These are phyloP conservation scores for Sula dactylatra DNA, from an alignment of 2,113 vertebrate species.

Conservation along the genomic window DNA sequence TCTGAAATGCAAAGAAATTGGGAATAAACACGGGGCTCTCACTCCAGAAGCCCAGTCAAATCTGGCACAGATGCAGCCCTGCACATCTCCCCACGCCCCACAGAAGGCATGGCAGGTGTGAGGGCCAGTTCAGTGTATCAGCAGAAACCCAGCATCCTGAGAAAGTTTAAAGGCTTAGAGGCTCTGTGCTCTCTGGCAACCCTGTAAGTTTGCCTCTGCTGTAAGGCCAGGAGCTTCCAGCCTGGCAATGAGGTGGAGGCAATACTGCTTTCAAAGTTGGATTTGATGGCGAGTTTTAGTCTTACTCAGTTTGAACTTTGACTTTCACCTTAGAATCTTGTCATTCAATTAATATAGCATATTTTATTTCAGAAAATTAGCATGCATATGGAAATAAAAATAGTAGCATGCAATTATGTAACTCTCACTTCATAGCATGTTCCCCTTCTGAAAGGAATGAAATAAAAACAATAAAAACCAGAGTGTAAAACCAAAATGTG, in stretches of 20 bases:
- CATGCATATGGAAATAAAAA: background rate
- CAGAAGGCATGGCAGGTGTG: background rate
- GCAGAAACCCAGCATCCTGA: background rate
- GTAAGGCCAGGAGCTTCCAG: background rate
- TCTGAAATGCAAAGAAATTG: background rate
- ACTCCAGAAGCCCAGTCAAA: background rate
- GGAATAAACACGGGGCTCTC: background rate
- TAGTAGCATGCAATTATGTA: background rate
- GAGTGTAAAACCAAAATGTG: background rate
- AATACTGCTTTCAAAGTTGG: background rate
- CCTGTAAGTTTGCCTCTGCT: background rate
- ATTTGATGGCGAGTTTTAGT: background rate
- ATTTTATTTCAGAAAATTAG: background rate
- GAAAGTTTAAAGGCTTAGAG: background rate
- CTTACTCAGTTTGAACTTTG: background rate
- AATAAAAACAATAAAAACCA: rapidly evolving
- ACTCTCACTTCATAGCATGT: background rate
- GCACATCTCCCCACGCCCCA: background rate
- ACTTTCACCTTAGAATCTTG: background rate
- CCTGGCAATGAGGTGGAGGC: background rate
- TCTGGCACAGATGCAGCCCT: background rate
- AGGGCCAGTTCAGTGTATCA: background rate
- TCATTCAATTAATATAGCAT: background rate
- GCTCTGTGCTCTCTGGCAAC: background rate
- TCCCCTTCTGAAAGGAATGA: background rate